These are phyloP conservation scores for Sardinella longiceps DNA, from an alignment of 2,797 vertebrate genomes.

Conservation along the genomic window DNA sequence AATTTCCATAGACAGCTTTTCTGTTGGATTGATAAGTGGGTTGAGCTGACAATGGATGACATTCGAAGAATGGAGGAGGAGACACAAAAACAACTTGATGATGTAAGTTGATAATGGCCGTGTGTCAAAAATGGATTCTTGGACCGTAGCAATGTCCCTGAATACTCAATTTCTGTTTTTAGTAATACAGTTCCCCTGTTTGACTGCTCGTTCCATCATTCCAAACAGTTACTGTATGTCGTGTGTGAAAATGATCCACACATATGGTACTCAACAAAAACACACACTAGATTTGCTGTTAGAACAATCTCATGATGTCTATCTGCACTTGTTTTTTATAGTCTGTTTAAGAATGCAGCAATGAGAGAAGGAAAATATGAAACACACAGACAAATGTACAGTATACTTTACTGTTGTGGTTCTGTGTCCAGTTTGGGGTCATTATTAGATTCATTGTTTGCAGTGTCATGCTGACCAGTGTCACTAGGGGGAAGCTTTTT, in stretches of 20 bases:
- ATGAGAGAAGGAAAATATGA: no score
- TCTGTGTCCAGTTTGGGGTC: no score
- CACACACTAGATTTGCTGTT: no score
- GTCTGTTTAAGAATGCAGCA: no score
- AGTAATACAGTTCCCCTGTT: background rate
- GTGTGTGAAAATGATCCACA: background rate
- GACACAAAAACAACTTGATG: constrained; percentile 90
- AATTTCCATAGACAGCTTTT: constrained; percentile 97
- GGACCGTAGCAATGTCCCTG: background rate
- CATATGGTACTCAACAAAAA: no score
- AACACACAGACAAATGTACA: no score
- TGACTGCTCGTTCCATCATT: background rate
- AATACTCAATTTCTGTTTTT: background rate
- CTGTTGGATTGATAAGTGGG: constrained; percentile 93
- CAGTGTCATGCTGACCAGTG: no score
- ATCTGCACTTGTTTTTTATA: no score
- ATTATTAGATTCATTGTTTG: no score
- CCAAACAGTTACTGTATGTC: background rate
- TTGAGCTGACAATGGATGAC: constrained; percentile 93
- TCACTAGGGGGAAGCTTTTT: no score
- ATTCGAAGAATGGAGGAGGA: constrained; percentile 95
- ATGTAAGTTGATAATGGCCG: constrained; percentile 70
- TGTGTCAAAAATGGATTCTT: background rate
- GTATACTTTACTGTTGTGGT: no score
- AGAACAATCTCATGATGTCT: no score